Conservation (phyloP, 2,888 invertebrate species). For the Nomada ferruginata region DNA sequence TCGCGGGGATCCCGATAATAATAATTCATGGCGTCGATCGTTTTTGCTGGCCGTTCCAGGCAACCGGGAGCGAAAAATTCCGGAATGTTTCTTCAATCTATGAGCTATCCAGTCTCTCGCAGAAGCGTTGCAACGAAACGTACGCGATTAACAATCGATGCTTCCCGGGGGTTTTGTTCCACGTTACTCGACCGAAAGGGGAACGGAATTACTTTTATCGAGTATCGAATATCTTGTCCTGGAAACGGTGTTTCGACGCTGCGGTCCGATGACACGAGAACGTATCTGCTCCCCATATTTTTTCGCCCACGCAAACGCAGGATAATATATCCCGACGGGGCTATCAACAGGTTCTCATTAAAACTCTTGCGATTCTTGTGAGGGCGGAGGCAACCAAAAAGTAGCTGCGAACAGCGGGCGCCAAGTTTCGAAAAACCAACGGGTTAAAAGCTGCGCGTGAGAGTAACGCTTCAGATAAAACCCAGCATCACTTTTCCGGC, state of each 20-base stretch:
- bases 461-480: background rate
- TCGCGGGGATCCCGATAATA: constrained; percentile 8
- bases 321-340: constrained; percentile 24
- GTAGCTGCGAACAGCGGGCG: background rate
- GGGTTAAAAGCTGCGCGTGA: constrained; percentile 8
- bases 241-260: constrained; percentile 2
- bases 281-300: too few species aligned
- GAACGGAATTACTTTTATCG: constrained; percentile 26
- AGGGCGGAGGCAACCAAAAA: background rate
- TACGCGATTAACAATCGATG: background rate
- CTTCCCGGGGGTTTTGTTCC: background rate
- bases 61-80: background rate
- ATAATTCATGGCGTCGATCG: constrained; percentile 26
- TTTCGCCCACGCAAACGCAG: background rate
- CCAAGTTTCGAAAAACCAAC: constrained; percentile 16
- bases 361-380: constrained; percentile 22
- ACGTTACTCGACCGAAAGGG: background rate
- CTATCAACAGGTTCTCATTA: constrained; percentile 54
- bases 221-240: constrained; percentile 1
- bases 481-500: background rate
- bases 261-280: background rate
- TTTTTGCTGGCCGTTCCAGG: background rate
- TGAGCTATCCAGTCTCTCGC: background rate
- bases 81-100: background rate
- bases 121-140: background rate